Conservation (phyloP, 2,797 vertebrate genomes). For the Poecilia wingei region DNA sequence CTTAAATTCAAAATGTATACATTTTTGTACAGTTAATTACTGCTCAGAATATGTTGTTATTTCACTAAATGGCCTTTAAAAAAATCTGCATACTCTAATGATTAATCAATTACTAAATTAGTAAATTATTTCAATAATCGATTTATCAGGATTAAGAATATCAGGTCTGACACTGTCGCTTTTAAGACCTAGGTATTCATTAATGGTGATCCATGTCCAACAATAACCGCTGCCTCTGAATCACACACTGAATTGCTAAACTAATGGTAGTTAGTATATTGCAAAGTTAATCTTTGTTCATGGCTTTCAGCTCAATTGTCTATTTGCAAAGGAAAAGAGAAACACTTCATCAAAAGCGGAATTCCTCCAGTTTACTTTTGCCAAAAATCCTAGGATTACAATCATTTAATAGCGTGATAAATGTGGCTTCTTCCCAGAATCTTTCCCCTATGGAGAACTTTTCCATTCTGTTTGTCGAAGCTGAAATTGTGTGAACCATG, state of each 20-base stretch:
- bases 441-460: constrained; percentile 44
- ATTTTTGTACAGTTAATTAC: too few relatives aligned
- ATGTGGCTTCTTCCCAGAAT: constrained; percentile 32
- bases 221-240: background rate
- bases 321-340: constrained; percentile 1
- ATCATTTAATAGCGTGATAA: background rate
- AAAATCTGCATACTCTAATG: too few relatives aligned
- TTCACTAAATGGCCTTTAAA: too few relatives aligned
- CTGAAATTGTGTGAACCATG: constrained; percentile 61
- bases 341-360: background rate
- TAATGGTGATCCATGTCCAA: background rate
- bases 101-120: too few relatives aligned
- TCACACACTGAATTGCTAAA: background rate
- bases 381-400: background rate
- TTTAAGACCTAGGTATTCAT: background rate
- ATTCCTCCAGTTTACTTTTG: background rate
- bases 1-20: too few relatives aligned
- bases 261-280: background rate
- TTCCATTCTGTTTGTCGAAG: constrained; percentile 49
- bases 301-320: background rate
- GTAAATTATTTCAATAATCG: too few relatives aligned
- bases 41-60: too few relatives aligned
- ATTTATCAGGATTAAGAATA: too few relatives aligned
- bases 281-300: background rate
- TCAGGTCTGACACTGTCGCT: too few relatives aligned